Evolutionary conservation across 2,113 vertebrate species (phyloP), one percentile per base, ranked within the genome.

Genomic region (Myocastor coypus): DNA sequence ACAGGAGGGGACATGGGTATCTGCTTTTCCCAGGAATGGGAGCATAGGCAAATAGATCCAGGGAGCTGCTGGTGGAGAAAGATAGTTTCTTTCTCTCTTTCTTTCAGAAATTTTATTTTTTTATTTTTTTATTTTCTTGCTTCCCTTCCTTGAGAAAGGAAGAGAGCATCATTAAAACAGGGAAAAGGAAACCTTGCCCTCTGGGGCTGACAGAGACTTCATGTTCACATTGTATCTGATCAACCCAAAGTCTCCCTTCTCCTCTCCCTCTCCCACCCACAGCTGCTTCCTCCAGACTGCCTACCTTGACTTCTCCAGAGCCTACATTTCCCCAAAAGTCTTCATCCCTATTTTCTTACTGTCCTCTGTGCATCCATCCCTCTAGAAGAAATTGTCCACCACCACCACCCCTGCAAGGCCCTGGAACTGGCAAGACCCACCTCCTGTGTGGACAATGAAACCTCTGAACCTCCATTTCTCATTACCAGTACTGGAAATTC

Each of bases 61-160:
- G 77, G 94, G 85, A 68, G 52, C 55, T 71, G 32, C 3, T 71
- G 40, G 13, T 9, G 34, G 34, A 24, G 32, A 26, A n/a, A 42
- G 89, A n/a, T 37, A 75, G 46, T 68, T 64, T 71, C 83, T 75
- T 42, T 24, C 63, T 82, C 30, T 77, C 52, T 52, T 32, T 63
- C 87, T 42, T 30, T 71, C 52, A 57, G 40, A 28, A 26, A 50
- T 28, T 55, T 22, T 26, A 7, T 32, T n/a, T 57, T 20, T 40
- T 30, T 46, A 63, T 55, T 86, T 24, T 46, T 69, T 55, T 83
- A 55, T 78, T 59, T n/a, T 16, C 68, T 66, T 87, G 66, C 89
- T 87, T 91, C 89, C 84, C 93, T 95, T 90, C 93, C 75, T 92
- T 94, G n/a, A 97, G 84, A 92, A 92, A 92, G 64, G 71, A 82